phyloP scores from a whole-genome alignment of 64 coral and sea anemone genomes.

The Dendronephthya gigantea region DNA sequence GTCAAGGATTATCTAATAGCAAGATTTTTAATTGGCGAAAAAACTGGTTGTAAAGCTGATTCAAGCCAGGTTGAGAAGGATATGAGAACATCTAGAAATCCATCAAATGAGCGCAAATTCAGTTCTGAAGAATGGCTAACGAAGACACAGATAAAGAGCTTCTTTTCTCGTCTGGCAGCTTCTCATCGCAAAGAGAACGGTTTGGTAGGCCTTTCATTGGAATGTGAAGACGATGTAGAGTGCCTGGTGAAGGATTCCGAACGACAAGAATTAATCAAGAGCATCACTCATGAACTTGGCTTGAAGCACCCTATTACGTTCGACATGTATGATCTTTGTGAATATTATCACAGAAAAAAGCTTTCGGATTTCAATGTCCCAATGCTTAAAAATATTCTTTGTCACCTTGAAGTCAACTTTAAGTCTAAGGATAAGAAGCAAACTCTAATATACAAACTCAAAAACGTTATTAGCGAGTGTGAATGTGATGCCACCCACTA shows the following conservation, averaged over 20 bases:
- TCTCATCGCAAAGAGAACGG: slow-evolving; percentile 7
- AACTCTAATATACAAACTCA: too few species aligned
- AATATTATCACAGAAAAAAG: slow-evolving; percentile 10
- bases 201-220: neutral
- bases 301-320: neutral
- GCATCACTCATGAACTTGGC: slow-evolving; percentile 4
- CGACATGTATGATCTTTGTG: slow-evolving; percentile 11
- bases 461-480: too few species aligned
- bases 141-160: slow-evolving; percentile 29
- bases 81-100: slow-evolving; percentile 39
- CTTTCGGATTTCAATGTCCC: slow-evolving; percentile 25
- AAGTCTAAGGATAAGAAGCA: neutral
- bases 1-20: slow-evolving; percentile 39
- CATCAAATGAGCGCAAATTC: slow-evolving; percentile 33
- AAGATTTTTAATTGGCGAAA: slow-evolving; percentile 46
- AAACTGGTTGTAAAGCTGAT: slow-evolving; percentile 38
- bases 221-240: neutral
- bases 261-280: neutral
- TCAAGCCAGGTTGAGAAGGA: slow-evolving; percentile 37
- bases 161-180: slow-evolving; percentile 29
- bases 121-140: slow-evolving; percentile 27
- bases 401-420: slow-evolving; percentile 12
- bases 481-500: too few species aligned
- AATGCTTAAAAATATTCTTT: slow-evolving; percentile 28
- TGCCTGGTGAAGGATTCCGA: neutral